Conservation (phyloP, 2,888 invertebrate genomes). For the Conus canariensis region DNA sequence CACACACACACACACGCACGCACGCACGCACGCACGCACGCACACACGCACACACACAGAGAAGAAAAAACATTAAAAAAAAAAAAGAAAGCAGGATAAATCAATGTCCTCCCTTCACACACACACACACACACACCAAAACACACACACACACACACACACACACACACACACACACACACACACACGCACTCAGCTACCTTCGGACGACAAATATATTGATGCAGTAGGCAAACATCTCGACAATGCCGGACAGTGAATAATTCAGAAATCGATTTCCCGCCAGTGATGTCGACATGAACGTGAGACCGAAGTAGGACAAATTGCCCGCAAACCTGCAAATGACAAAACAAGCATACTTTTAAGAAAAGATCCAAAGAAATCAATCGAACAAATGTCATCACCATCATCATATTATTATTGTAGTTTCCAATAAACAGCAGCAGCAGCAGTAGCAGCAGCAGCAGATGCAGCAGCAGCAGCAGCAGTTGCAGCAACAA, state of each 20-base stretch:
- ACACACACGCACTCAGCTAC: background rate
- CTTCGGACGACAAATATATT: slow-evolving; percentile 25
- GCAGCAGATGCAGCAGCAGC: no score
- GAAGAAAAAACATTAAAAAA: no score
- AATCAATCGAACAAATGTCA: no score
- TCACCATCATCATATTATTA: no score
- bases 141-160: background rate
- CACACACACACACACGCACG: no score
- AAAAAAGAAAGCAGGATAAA: no score
- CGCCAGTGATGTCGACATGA: slow-evolving; percentile 22
- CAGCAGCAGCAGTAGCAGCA: no score
- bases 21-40: no score
- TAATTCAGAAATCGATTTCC: slow-evolving; percentile 41
- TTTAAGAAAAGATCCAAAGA: no score
- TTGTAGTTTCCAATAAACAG: no score
- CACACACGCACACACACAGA: background rate
- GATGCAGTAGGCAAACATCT: slow-evolving; percentile 14
- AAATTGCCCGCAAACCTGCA: slow-evolving; percentile 39
- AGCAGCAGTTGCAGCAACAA: no score
- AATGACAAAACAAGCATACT: background rate
- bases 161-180: background rate
- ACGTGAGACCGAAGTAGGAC: slow-evolving; percentile 44
- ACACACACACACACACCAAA: background rate
- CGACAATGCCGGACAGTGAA: background rate
- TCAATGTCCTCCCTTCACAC: no score